Conservation (phyloP, 1,140 invertebrate species). For the Orius insidiosus region DNA sequence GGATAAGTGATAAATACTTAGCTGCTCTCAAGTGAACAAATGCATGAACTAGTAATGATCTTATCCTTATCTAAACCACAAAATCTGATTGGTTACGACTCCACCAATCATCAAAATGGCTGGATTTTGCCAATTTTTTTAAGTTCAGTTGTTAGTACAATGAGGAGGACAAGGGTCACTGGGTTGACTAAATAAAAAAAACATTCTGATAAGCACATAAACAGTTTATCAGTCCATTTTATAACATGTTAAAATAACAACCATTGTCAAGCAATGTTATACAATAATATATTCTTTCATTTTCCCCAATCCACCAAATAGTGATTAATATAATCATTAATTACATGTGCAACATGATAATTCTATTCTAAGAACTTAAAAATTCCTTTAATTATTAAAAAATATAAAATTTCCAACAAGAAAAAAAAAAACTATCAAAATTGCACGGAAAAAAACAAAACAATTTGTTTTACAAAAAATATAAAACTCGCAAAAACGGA, state of each 20-base stretch:
- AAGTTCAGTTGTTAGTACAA: too few relatives aligned
- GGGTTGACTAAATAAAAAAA: too few relatives aligned
- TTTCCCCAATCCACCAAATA: constrained; percentile 19
- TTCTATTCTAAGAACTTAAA: constrained; percentile 4
- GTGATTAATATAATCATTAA: constrained; percentile 24
- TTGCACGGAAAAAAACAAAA: constrained; percentile 4
- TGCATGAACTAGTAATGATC: too few relatives aligned
- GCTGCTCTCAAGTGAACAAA: too few relatives aligned
- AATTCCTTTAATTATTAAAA: constrained; percentile 5
- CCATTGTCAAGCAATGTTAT: constrained; percentile 19
- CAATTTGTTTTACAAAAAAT: constrained; percentile 8
- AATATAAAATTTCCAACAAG: constrained; percentile 6
- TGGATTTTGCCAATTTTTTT: too few relatives aligned
- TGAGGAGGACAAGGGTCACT: too few relatives aligned
- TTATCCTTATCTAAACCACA: too few relatives aligned
- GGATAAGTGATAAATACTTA: too few relatives aligned
- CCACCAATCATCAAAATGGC: too few relatives aligned
- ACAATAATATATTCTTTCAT: background rate
- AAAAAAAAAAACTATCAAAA: background rate
- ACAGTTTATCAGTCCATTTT: constrained; percentile 19
- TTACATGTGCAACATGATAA: constrained; percentile 23
- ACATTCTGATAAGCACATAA: constrained; percentile 11
- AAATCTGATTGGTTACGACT: too few relatives aligned
- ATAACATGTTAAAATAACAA: constrained; percentile 19
- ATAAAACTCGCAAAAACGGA: constrained; percentile 16